Conservation (phyloP, 2,113 vertebrate species). For the Odobenus rosmarus region DNA sequence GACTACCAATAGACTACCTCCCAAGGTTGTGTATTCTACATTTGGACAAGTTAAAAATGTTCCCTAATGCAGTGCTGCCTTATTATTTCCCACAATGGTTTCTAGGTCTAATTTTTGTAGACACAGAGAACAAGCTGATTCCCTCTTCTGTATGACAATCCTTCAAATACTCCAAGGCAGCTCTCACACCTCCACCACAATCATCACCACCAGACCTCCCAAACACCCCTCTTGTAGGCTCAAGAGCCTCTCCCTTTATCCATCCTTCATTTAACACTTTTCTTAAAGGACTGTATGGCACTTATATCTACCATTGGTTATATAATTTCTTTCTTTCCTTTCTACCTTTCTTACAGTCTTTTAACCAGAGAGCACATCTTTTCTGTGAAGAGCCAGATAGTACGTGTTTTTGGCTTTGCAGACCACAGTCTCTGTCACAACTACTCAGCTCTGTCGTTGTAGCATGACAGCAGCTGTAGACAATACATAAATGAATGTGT, state of each 20-base stretch:
- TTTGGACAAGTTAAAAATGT: not conserved
- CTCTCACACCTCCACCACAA: not conserved
- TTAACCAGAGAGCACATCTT: not conserved
- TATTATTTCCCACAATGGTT: constrained; percentile 10
- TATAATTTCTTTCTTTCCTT: not conserved
- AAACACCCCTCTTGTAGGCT: not conserved
- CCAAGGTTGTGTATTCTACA: not conserved
- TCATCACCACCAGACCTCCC: not conserved
- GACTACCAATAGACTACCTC: not conserved
- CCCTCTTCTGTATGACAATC: not conserved
- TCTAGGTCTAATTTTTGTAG: not conserved
- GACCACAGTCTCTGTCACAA: not conserved
- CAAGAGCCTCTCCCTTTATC: not conserved
- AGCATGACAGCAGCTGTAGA: not conserved
- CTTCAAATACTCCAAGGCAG: not conserved
- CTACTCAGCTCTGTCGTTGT: not conserved
- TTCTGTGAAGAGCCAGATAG: not conserved
- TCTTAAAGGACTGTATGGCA: not conserved
- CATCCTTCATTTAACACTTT: not conserved
- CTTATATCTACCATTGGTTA: not conserved
- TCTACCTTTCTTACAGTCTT: not conserved
- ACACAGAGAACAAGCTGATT: constrained; percentile 6
- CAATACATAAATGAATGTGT: not conserved
- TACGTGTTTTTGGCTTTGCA: constrained; percentile 29
- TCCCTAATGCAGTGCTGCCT: not conserved